Conservation (phyloP, 2,888 invertebrate species). For the Pardosa pseudoannulata region DNA sequence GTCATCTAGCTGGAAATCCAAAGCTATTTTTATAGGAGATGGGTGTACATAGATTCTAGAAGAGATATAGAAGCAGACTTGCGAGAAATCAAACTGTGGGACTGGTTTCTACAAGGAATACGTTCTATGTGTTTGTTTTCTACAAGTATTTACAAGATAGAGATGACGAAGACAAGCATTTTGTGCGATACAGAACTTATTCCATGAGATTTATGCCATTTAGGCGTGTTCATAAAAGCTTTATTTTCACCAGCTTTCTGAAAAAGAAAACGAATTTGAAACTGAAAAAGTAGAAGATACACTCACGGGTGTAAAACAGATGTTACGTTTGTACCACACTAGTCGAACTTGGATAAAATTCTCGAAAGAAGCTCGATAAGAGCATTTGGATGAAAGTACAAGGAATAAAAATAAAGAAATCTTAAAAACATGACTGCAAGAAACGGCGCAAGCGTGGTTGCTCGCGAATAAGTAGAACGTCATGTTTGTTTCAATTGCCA, state of each 20-base stretch:
- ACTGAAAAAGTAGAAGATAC: neutral
- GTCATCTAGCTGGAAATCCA: conserved; percentile 55
- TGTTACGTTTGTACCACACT: neutral
- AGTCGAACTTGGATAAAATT: neutral
- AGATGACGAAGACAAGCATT: neutral
- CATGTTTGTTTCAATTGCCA: conserved; percentile 1
- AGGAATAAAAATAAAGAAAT: neutral
- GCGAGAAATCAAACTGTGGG: neutral
- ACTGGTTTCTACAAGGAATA: neutral
- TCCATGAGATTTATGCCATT: conserved; percentile 10
- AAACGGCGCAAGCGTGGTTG: neutral
- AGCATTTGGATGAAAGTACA: neutral
- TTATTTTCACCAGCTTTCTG: neutral
- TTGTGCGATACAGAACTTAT: neutral
- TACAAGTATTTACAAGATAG: neutral
- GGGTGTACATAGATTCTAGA: conserved; percentile 27
- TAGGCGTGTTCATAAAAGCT: neutral
- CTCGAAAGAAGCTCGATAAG: neutral
- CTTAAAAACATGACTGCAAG: too few species aligned
- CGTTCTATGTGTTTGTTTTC: too few species aligned
- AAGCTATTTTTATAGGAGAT: conserved; percentile 42
- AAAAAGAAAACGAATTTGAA: neutral
- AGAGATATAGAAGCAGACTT: neutral
- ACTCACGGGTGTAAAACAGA: neutral
- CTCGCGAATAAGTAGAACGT: neutral